phyloP scores from a whole-genome alignment of 2,113 vertebrate species.

The Picathartes gymnocephalus region DNA sequence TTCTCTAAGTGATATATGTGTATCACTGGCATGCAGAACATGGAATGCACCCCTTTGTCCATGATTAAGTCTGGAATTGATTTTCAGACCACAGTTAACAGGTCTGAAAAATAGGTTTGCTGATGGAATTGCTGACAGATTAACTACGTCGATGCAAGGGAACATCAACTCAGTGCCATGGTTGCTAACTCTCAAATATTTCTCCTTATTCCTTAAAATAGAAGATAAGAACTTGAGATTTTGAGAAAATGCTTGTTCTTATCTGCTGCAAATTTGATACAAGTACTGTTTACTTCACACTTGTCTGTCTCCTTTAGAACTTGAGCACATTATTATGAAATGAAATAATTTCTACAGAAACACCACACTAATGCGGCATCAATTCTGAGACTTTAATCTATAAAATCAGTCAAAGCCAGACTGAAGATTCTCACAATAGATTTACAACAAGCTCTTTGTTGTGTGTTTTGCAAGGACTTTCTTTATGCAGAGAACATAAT shows the following conservation, averaged over 20 bases:
- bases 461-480: background rate
- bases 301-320: background rate
- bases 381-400: background rate
- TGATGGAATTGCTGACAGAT: slow-evolving; percentile 37
- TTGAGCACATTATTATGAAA: slow-evolving; percentile 20
- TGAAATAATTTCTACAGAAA: background rate
- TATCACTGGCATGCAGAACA: background rate
- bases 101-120: slow-evolving; percentile 15
- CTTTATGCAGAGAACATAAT: background rate
- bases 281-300: background rate
- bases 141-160: background rate
- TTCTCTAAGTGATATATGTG: background rate
- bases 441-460: background rate
- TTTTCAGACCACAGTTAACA: slow-evolving; percentile 43
- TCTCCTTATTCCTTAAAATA: background rate
- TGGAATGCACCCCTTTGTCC: background rate
- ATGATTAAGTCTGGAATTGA: slow-evolving; percentile 16
- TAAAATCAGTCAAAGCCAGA: background rate
- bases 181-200: slow-evolving; percentile 3
- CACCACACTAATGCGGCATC: background rate
- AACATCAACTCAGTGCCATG: background rate
- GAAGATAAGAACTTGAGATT: slow-evolving; percentile 6
- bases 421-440: background rate
- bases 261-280: background rate
- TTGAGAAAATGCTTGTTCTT: background rate